A percentile compares a stretch with the other conserved stretches of the same genome.
Evolutionary conservation across 2,113 vertebrate genomes (phyloP).

Genomic region (Hassar affinis): DNA sequence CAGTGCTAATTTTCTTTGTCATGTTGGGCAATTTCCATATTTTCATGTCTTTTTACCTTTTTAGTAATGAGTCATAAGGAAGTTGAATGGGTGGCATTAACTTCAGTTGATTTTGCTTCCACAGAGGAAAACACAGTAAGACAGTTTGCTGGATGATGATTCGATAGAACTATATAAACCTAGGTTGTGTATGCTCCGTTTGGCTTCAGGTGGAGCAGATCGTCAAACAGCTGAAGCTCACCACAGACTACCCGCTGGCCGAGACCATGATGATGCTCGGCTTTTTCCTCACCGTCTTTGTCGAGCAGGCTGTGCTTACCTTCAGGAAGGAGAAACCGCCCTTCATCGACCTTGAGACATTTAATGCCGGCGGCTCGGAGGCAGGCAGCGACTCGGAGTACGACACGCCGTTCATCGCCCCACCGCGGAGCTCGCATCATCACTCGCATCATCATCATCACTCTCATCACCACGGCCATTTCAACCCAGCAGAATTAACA

Average conservation of each 20-base stretch:
- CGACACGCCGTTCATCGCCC: conserved; percentile 82
- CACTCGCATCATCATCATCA: conserved; percentile 41
- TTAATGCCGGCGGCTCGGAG: conserved; percentile 84
- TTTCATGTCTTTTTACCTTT: no score
- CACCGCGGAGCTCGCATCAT: conserved; percentile 42
- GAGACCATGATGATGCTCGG: conserved; percentile 90
- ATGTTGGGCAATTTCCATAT: no score
- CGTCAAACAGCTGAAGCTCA: conserved; percentile 71
- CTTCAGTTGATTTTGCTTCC: not conserved
- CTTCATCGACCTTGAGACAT: conserved; percentile 91
- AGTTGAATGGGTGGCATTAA: no score
- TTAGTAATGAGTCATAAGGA: no score
- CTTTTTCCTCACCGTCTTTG: conserved; percentile 86
- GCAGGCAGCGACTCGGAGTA: conserved; percentile 89
- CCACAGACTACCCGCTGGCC: conserved; percentile 82
- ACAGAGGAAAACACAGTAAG: not conserved
- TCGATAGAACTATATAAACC: not conserved
- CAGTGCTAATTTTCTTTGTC: no score
- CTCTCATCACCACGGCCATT: conserved; percentile 65
- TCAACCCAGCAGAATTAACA: conserved; percentile 69
- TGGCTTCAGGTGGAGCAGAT: conserved; percentile 74
- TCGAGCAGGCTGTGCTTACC: conserved; percentile 86
- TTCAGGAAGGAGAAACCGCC: conserved; percentile 85
- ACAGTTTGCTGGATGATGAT: not conserved
- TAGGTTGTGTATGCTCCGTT: not conserved